Conservation (phyloP, 2,113 vertebrate species). For the Oxygymnocypris stewartii region DNA sequence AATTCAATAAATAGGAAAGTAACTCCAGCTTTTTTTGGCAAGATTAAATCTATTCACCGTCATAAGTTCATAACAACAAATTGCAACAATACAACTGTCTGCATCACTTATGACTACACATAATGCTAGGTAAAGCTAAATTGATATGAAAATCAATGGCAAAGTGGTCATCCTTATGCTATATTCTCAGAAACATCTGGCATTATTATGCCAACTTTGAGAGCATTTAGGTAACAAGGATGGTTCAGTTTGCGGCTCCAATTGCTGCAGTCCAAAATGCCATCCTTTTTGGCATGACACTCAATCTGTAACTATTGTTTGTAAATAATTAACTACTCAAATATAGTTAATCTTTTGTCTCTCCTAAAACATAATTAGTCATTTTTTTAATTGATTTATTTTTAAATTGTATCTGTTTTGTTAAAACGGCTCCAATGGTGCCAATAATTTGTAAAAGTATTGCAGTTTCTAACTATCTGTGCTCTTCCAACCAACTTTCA, state of each 20-base stretch:
- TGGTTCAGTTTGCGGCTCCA: background rate
- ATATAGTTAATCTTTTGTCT: background rate
- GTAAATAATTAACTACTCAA: background rate
- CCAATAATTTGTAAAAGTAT: background rate
- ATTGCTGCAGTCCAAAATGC: background rate
- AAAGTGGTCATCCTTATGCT: background rate
- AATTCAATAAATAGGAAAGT: constrained; percentile 19
- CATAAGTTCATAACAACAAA: constrained; percentile 12
- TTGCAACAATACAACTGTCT: constrained; percentile 1
- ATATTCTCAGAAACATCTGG: background rate
- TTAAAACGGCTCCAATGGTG: background rate
- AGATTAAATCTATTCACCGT: background rate
- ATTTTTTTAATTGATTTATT: background rate
- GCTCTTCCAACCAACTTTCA: background rate
- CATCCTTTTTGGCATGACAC: background rate
- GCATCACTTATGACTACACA: background rate
- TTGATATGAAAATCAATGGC: background rate
- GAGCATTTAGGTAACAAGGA: background rate
- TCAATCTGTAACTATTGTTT: background rate
- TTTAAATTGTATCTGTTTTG: background rate
- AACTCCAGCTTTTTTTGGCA: background rate
- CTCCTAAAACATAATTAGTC: background rate
- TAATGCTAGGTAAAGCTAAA: background rate
- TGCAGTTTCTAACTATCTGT: background rate
- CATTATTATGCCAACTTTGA: background rate